Evolutionary conservation across 1,140 invertebrate species (phyloP), one percentile per base, ranked within the genome.

Genomic region (Drosophila insularis): DNA sequence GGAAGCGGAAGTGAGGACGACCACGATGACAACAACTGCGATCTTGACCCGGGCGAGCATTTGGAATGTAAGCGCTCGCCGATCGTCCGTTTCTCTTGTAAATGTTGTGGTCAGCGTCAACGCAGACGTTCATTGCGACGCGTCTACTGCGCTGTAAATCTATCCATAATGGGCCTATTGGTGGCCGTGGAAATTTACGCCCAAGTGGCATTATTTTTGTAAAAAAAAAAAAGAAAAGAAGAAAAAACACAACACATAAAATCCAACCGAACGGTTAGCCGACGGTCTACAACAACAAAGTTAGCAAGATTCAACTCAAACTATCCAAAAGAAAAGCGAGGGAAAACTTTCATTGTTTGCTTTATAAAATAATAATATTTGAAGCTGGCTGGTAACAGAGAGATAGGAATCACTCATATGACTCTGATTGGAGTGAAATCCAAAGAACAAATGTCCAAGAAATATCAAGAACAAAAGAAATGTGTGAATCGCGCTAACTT

Each of bases 71-170:
- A 43, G 27, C 40, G 61, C 43, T 13, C 67, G 63, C 21, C 68
- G 68, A 56, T 69, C 65, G 27, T 46, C 62, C 62, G 55, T 69
- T n/a, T 72, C 77, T 0, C 58, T 67, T 43, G 64, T 50, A 70
- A 85, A 77, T 74, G 84, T 87, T 60, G 77, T 89, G 68, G 80
- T 87, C 84, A 89, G 80, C 82, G 82, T 91, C 90, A 90, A 68
- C 82, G 90, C 71, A 80, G 90, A 91, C 90, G 90, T 91, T 85
- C 90, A 91, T 68, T 91, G 79, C 90, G 87, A 91, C 90, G 90
- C 90, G 72, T 89, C 87, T 87, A 91, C 84, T 90, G 90, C 90
- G 78, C 81, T 91, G 78, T 91, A 61, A 91, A 91, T 76, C 62
- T 81, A 8, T 68, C 82, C 70, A 74, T 91, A 60, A 91, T 91